Base-by-base conservation (phyloP, 2,797 vertebrate genomes). In the Myotis daubentonii region DNA sequence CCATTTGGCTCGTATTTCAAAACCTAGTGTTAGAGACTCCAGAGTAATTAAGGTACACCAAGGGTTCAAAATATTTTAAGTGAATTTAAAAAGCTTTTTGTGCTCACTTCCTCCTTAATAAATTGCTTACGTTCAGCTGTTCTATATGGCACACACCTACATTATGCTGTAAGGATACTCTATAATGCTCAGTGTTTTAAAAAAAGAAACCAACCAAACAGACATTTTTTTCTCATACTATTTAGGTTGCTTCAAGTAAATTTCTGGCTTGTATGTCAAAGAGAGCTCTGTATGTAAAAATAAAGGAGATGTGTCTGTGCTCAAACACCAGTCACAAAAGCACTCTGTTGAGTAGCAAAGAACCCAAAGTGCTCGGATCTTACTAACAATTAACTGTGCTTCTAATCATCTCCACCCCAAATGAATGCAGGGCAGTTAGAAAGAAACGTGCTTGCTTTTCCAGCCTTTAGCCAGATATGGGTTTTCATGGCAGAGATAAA, bases 231-330 rank as follows among this genome's bases (percentile, higher is more conserved):
- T 66, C 80, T 89, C 51, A 84, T 33, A 47, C 55, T 87, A 38
- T 55, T 82, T 68, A 89, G 25, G 53, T 49, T 68, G 47, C 57
- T 83, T 91, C 41, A 38, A 92, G 80, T 80, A 93, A 95, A 91
- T 47, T 80, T 89, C 60, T 68, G 93, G 51, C 65, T 89, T 72
- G 60, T 66, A 68, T 80, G 70, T 92, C 71, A 93, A 96, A 95
- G 90, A 66, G 81, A 90, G 55, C 80, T 93, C 74, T 88, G 70
- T 87, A 8, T 78, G 33, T 70, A 70, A 80, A 91, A 94, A 91
- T 74, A 94, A 94, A 92, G 78, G 53, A 71, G 70, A 76, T 84
- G 74, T 78, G 62, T 80, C 53, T 89, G 16, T 80, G 41, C 13
- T 86, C 25, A 79, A 68, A 94, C 68, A 38, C n/a, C 30, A 95